Evolutionary conservation across 2,113 vertebrate genomes (phyloP), one percentile per base, ranked within the genome.

Genomic region (Montifringilla adamsi): DNA sequence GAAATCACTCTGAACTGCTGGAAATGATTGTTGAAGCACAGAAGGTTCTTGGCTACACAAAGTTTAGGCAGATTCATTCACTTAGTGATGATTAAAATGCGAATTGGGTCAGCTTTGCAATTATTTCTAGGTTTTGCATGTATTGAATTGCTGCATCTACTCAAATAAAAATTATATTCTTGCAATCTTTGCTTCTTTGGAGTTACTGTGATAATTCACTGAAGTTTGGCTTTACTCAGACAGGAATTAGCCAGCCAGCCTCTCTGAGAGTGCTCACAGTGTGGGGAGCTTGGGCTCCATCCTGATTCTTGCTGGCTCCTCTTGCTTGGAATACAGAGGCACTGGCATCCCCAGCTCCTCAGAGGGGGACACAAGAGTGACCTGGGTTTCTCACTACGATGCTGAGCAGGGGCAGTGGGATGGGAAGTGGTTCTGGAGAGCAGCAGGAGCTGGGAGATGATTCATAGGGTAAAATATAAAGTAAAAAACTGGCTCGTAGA

Each of bases 121-220:
- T 74, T 75, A 43, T 53, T 93, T 90, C n/a, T 81, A 67, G 43
- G 69, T 91, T 90, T 85, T 84, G 41, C 76, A 62, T 47, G 37
- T 83, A 63, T 39, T 77, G 70, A 72, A 64, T 46, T 92, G 21
- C 76, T 94, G 15, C 87, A 64, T 86, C 69, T 94, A 26, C 73
- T 94, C 73, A 59, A 98, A 97, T 97, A 98, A 98, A 97, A 44
- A 67, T 35, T 2, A 86, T 90, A 62, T 52, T 89, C 69, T 77
- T 85, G 90, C 84, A 95, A 4, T 76, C 68, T 33, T 69, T 18
- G 23, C 60, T 47, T 62, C 37, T 41, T n/a, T 35, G 8, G 43
- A 8, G 26, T 85, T 83, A 47, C 1, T 80, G 67, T 41, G 60
- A 12, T n/a, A n/a, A 4, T 63, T 50, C 44, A 23, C 50, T 30